A percentile compares a stretch with the other conserved stretches of the same genome.
phyloP scores from a whole-genome alignment of 2,888 invertebrate species.

The Sphecodes monilicornis region DNA sequence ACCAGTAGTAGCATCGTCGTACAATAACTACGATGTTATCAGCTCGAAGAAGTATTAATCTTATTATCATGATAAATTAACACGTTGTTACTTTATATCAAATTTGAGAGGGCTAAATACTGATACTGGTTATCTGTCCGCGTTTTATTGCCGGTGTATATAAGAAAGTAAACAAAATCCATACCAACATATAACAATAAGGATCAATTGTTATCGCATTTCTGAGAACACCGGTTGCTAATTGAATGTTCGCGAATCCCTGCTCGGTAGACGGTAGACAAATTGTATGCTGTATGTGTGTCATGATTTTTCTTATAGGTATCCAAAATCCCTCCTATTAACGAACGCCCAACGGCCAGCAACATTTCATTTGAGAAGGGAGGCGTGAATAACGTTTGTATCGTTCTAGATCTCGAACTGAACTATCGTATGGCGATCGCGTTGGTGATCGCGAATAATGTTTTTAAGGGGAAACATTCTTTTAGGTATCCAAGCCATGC shows the following conservation, averaged over 20 bases:
- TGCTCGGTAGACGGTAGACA: background rate
- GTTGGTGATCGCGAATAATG: background rate
- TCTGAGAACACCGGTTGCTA: background rate
- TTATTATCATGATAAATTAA: conserved; percentile 61
- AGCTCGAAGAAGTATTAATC: conserved; percentile 2
- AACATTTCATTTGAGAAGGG: conserved; percentile 83
- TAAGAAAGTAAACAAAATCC: background rate
- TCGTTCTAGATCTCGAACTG: background rate
- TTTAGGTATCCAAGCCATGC: conserved; percentile 78
- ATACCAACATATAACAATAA: background rate
- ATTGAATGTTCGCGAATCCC: background rate
- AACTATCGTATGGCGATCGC: background rate
- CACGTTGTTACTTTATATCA: conserved; percentile 28
- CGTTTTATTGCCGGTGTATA: conserved; percentile 9
- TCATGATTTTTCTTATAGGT: conserved; percentile 68
- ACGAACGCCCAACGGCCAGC: conserved; percentile 82
- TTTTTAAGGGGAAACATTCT: conserved; percentile 36
- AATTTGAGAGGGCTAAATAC: conserved; percentile 9
- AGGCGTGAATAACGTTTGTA: conserved; percentile 80
- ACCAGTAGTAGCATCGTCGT: conserved; percentile 7
- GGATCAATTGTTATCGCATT: background rate
- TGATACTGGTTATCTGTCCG: conserved; percentile 48
- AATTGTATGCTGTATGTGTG: background rate
- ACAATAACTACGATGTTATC: conserved; percentile 26
- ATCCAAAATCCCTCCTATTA: conserved; percentile 83